Percentiles rank a stretch among this genome's conserved stretches.
Evolutionary conservation across 2,113 vertebrate species (phyloP).

Genomic region (Excalfactoria chinensis): DNA sequence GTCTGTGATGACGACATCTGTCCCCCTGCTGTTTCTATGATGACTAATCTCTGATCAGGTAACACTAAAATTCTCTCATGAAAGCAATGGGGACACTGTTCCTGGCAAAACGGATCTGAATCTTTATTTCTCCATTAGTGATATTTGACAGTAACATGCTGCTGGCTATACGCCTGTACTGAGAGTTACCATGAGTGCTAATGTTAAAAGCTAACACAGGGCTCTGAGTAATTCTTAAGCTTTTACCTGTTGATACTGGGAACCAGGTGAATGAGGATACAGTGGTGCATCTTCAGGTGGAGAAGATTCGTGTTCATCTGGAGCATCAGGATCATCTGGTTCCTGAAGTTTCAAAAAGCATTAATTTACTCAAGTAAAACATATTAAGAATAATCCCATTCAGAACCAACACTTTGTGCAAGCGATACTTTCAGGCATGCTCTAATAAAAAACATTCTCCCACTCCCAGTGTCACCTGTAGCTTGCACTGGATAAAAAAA

Average conservation of each 20-base stretch:
- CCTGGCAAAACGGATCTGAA: not conserved
- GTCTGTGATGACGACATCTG: not conserved
- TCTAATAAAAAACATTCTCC: not conserved
- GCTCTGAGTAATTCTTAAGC: not conserved
- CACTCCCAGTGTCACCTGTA: fast-evolving
- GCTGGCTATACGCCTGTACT: not conserved
- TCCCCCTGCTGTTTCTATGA: not conserved
- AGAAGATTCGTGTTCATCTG: constrained; percentile 97
- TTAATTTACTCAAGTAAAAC: not conserved
- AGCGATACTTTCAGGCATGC: not conserved
- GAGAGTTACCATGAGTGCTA: not conserved
- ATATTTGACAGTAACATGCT: not conserved
- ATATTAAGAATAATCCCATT: not conserved
- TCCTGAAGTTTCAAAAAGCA: constrained; percentile 81
- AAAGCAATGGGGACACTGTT: not conserved
- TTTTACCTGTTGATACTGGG: constrained; percentile 95
- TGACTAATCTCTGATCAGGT: not conserved
- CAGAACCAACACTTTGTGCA: not conserved
- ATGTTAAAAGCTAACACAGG: not conserved
- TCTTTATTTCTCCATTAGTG: not conserved
- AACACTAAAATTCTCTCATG: not conserved
- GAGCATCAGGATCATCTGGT: constrained; percentile 96
- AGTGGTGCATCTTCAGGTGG: constrained; percentile 97
- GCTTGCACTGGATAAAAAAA: not conserved
- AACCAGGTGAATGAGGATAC: constrained; percentile 96